Evolutionary conservation across 2,797 vertebrate species (phyloP).

Genomic region (Neosalanx taihuensis): DNA sequence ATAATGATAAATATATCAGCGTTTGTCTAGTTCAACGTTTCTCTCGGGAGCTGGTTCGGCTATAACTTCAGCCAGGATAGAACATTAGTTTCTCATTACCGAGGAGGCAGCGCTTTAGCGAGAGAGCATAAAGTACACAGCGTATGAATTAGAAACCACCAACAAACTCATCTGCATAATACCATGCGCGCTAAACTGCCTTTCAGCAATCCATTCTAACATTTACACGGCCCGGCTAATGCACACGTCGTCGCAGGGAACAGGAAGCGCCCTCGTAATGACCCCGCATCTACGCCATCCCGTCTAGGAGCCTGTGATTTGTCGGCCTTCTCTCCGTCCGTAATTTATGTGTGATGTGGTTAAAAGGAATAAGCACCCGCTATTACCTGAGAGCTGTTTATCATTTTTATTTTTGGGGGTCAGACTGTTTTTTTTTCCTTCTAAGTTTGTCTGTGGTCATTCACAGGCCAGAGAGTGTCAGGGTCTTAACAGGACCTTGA

Average conservation of each 20-base stretch:
- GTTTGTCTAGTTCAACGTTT: background rate
- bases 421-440: too few species aligned
- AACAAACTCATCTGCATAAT: constrained; percentile 11
- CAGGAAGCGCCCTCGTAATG: constrained; percentile 10
- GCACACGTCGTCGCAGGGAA: constrained; percentile 15
- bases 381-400: background rate
- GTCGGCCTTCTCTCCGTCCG: background rate
- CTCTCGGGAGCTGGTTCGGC: background rate
- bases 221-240: constrained; percentile 8
- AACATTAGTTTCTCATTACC: constrained; percentile 4
- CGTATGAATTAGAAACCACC: constrained; percentile 4
- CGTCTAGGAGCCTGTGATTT: constrained; percentile 4
- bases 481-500: background rate
- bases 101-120: constrained; percentile 1
- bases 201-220: constrained; percentile 6
- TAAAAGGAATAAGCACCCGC: constrained; percentile 7
- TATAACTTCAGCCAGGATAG: background rate
- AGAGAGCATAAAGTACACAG: background rate
- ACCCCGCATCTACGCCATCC: constrained; percentile 4
- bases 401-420: background rate
- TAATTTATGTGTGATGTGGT: background rate
- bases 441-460: too few species aligned
- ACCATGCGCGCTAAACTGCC: constrained; percentile 13
- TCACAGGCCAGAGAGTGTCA: too few species aligned
- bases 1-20: background rate